Base-by-base conservation (phyloP, 2,888 invertebrate genomes). In the Agrilus cyanescens region DNA sequence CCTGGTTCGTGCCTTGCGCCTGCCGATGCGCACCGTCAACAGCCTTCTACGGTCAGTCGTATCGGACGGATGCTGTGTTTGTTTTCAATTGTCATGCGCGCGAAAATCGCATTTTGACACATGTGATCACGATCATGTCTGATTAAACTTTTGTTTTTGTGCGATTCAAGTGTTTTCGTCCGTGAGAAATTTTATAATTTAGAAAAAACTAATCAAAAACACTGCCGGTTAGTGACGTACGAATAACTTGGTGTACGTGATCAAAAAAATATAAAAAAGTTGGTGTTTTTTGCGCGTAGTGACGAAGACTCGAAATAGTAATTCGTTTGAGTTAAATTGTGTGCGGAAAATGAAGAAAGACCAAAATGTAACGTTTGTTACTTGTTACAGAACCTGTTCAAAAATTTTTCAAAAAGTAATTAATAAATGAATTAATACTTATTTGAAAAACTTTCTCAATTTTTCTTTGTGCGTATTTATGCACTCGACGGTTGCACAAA, bases 11-110 rank as follows among this genome's bases (percentile, higher is more conserved):
- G 48, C 45, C 46, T 52, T 50, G 52, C 55, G 54, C 56, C 55
- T 48, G 56, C 56, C 56, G 57, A 57, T 61, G 61, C 63, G 60
- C 57, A 37, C 52, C 46, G 48, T 51, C 46, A 40, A 50, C 61
- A 59, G 60, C 60, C 59, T 59, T 54, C 50, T 52, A 54, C 58
- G 54, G 56, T 54, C 59, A 54, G 58, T 56, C 53, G 50, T 51
- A 50, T 59, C 62, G 63, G 61, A 61, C 61, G 62, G 60, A 57
- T 57, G 59, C 57, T 51, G 46, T 49, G 49, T 38, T 43, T 37
- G 37, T 48, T 37, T 41, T 43, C 44, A 43, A 45, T 49, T 47
- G 53, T 46, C 53, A 52, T 53, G 54, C 53, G 53, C 53, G 53
- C 50, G 49, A 46, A 49, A 40, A 46, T 42, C 44, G 43, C 45